Percentiles rank a stretch among this genome's conserved stretches.
Evolutionary conservation across 2,888 invertebrate genomes (phyloP).

Genomic region (Falcaria lacertinaria): DNA sequence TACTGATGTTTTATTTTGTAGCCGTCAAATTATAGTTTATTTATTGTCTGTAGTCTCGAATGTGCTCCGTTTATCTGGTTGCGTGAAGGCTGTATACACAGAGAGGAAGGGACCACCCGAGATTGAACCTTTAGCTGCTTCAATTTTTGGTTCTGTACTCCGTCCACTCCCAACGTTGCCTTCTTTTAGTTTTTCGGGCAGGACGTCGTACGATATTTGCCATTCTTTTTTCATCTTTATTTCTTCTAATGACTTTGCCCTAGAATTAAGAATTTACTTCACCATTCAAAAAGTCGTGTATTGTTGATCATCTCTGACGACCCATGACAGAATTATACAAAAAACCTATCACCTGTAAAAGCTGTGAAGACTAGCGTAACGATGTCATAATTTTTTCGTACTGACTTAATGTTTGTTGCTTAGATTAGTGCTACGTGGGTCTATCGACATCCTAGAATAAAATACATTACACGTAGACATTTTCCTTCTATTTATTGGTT

Average conservation of each 20-base stretch:
- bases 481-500: no score
- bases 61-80: constrained; percentile 9
- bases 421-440: no score
- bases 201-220: constrained; percentile 47
- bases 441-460: no score
- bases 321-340: no score
- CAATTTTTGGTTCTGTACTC: neutral
- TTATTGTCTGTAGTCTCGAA: constrained; percentile 8
- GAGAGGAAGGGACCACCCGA: constrained; percentile 29
- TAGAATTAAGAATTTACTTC: constrained; percentile 19
- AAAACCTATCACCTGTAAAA: no score
- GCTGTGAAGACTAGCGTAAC: no score
- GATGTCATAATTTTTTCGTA: no score
- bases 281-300: neutral
- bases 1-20: constrained; percentile 26
- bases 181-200: constrained; percentile 34
- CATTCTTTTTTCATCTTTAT: constrained; percentile 60
- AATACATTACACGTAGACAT: no score
- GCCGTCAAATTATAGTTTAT: constrained; percentile 22
- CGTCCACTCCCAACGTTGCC: constrained; percentile 3
- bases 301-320: no score
- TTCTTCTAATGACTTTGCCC: constrained; percentile 48
- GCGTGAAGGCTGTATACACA: constrained; percentile 43
- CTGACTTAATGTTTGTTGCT: no score
- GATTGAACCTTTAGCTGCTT: neutral